These are phyloP conservation scores for Saccopteryx leptura DNA, from an alignment of 2,113 vertebrate species.

Conservation along the genomic window DNA sequence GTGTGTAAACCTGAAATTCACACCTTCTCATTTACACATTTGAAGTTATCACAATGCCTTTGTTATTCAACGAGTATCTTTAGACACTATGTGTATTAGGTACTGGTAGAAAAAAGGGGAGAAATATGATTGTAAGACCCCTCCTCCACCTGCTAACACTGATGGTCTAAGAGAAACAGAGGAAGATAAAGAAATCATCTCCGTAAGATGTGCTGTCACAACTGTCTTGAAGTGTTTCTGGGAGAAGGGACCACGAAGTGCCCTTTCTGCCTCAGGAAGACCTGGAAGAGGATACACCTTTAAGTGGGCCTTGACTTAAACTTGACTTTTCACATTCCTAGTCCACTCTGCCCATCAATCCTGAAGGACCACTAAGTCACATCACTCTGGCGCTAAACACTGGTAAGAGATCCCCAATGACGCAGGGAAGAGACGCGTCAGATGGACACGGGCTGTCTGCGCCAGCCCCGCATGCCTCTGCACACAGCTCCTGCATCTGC, in stretches of 20 bases:
- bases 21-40: not conserved
- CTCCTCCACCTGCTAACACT: not conserved
- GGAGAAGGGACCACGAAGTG: not conserved
- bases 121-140: not conserved
- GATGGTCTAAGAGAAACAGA: not conserved
- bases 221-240: not conserved
- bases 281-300: not conserved
- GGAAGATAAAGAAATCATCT: not conserved
- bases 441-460: not conserved
- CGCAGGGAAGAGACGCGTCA: not conserved
- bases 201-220: not conserved
- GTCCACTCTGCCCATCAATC: not conserved
- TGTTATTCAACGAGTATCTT: not conserved
- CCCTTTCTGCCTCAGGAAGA: not conserved
- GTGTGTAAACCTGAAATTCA: not conserved
- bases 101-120: not conserved
- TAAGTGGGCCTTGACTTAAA: not conserved
- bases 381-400: not conserved
- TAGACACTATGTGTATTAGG: not conserved
- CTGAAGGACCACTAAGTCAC: not conserved
- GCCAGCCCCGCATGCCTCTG: not conserved
- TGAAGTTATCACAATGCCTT: not conserved
- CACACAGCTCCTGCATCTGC: not conserved
- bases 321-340: not conserved
- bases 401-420: not conserved